Evolutionary conservation across 2,888 invertebrate species (phyloP).

Genomic region (Thereva nobilitata): DNA sequence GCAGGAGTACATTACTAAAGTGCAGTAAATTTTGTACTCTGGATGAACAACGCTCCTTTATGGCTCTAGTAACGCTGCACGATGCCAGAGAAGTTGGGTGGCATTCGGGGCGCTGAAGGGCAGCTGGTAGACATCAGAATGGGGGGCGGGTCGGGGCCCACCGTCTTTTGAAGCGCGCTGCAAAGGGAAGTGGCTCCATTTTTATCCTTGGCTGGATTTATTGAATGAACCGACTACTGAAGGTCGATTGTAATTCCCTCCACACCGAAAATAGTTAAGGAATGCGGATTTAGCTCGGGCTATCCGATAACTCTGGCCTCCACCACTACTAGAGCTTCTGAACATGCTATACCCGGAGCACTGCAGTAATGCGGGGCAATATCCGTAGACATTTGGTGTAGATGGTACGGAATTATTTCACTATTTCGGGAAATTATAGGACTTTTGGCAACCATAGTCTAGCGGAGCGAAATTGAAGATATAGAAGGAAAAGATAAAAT

Average conservation of each 20-base stretch:
- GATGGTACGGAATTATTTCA: too few species aligned
- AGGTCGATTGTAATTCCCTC: slow-evolving; percentile 30
- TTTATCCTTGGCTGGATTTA: slow-evolving; percentile 31
- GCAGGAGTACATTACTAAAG: slow-evolving; percentile 32
- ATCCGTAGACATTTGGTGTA: too few species aligned
- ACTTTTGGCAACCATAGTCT: too few species aligned
- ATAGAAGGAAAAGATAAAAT: too few species aligned
- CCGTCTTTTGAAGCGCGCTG: slow-evolving; percentile 23
- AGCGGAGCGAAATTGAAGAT: too few species aligned
- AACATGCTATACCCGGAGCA: too few species aligned
- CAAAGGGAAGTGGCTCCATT: slow-evolving; percentile 27
- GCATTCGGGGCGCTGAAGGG: too few species aligned
- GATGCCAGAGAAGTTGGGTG: background rate
- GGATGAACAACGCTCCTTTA: slow-evolving; percentile 30
- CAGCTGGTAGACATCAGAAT: slow-evolving; percentile 12
- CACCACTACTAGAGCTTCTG: too few species aligned
- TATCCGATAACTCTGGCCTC: slow-evolving; percentile 8
- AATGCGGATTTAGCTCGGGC: slow-evolving; percentile 20
- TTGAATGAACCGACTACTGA: slow-evolving; percentile 28
- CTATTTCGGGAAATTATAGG: too few species aligned
- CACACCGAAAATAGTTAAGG: slow-evolving; percentile 11
- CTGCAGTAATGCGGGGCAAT: too few species aligned
- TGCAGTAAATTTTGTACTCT: slow-evolving; percentile 33
- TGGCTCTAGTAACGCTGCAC: slow-evolving; percentile 29
- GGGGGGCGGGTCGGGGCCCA: slow-evolving; percentile 19